Evolutionary conservation across 2,797 vertebrate species (phyloP), one percentile per base, ranked within the genome.

Genomic region (Helarctos malayanus): DNA sequence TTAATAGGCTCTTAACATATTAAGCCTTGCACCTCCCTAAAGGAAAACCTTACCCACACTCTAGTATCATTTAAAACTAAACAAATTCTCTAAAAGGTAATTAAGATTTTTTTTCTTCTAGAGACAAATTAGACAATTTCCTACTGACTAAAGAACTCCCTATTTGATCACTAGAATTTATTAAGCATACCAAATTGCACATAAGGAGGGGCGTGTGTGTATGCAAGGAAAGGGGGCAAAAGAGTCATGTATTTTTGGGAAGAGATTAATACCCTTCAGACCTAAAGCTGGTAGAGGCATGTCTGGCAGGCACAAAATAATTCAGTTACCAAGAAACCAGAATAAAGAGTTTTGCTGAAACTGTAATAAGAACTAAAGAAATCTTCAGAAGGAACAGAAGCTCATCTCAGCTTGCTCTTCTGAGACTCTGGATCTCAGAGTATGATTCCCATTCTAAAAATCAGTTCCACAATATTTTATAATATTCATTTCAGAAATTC

Each of bases 11-110:
- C 15, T 87, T 76, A 93, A 80, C 18, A 45, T 80, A 56, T 25
- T 83, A 92, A 94, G 18, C 0, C 45, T 92, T 91, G 29, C 11
- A 91, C 29, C n/a, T 81, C 63, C 16, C 23, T 83, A 32, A 49
- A 91, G 57, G 68, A 91, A 85, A 94, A 86, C 4, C 65, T 35
- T 61, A 59, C 11, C 19, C 73, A 80, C 6, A 54, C 10, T 52
- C 68, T 76, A 95, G 96, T 91, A 73, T 94, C 61, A 85, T 78
- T 89, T 95, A 95, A 96, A 79, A 56, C 41, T 75, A 91, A 96
- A 57, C 57, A 95, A 93, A 93, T 65, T 91, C 6, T 87, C 35
- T 35, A 32, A 91, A 56, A 27, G 1, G 0, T 79, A 87, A 93
- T 78, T 79, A 82, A 52, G 57, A 76, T 63, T 49, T 57, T 94